These are phyloP conservation scores for Sterna hirundo DNA, from an alignment of 2,113 vertebrate genomes.

Conservation along the genomic window DNA sequence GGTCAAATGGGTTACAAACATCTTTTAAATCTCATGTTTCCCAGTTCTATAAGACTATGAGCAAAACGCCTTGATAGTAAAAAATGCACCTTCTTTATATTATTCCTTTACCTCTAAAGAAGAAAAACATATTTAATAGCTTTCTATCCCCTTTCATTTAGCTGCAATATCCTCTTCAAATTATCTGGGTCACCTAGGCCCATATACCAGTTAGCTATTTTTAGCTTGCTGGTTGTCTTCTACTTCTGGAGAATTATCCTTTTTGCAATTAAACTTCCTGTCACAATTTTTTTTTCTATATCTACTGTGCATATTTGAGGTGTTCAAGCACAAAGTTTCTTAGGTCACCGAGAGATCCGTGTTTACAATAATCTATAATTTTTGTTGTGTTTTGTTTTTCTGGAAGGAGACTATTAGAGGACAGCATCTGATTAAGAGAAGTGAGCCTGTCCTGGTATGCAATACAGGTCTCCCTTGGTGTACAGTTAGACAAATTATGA, in stretches of 20 bases:
- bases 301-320: not conserved
- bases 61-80: not conserved
- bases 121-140: not conserved
- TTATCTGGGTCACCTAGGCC: not conserved
- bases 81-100: not conserved
- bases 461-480: not conserved
- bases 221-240: slow-evolving; percentile 1
- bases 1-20: not conserved
- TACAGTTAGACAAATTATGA: not conserved
- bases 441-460: not conserved
- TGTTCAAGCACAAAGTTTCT: not conserved
- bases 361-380: not conserved
- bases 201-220: not conserved
- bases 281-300: not conserved
- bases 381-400: not conserved
- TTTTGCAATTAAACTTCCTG: not conserved
- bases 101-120: not conserved
- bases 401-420: not conserved
- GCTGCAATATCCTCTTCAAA: not conserved
- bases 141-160: not conserved
- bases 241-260: not conserved
- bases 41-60: not conserved
- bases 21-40: not conserved
- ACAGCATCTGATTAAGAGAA: not conserved
- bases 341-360: not conserved